Evolutionary conservation across 2,888 invertebrate genomes (phyloP).

Genomic region (Lycocerus yunnanus): DNA sequence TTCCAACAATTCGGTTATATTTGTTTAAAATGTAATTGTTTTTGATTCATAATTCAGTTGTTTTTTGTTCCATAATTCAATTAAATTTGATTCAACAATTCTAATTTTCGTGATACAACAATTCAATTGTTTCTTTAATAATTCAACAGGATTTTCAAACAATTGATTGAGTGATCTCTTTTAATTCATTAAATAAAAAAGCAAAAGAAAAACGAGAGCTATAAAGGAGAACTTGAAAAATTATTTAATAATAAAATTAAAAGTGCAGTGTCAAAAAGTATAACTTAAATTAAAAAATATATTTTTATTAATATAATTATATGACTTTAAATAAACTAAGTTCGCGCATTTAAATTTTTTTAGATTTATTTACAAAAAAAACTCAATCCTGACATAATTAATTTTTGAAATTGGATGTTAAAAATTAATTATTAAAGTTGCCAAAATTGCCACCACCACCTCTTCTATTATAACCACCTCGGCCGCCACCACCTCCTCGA

Average conservation of each 20-base stretch:
- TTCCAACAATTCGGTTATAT: no score
- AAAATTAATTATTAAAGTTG: background rate
- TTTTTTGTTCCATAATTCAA: no score
- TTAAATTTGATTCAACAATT: no score
- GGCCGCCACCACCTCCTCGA: constrained; percentile 52
- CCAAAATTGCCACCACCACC: constrained; percentile 38
- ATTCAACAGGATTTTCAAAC: no score
- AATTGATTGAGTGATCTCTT: no score
- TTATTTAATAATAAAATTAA: background rate
- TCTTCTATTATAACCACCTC: constrained; percentile 47
- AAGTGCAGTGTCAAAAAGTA: background rate
- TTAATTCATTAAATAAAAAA: no score
- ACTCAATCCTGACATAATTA: background rate
- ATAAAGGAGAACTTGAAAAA: background rate
- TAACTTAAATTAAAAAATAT: background rate
- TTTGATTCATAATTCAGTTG: no score
- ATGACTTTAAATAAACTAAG: background rate
- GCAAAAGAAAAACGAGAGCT: background rate
- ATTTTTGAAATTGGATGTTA: background rate
- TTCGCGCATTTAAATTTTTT: background rate
- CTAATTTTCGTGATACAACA: no score
- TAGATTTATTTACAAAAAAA: background rate
- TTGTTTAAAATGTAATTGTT: no score
- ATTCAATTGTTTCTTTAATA: no score
- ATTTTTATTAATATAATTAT: background rate